Conservation (phyloP, 2,888 invertebrate genomes). For the Heliconius cydno region DNA sequence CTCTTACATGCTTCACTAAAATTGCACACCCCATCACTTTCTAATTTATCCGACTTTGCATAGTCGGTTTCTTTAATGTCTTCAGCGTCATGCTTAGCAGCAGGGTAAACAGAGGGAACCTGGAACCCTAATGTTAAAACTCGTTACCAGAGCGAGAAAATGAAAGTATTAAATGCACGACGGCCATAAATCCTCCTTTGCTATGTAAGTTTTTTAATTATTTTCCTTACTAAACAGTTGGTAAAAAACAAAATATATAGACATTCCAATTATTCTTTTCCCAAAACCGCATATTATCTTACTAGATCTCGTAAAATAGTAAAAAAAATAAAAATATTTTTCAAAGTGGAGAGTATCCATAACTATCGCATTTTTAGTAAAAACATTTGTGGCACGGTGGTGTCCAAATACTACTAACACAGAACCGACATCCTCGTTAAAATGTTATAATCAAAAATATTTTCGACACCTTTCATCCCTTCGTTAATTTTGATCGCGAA, state of each 20-base stretch:
- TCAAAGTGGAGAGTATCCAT: too few relatives aligned
- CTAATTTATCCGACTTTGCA: neutral
- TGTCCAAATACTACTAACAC: neutral
- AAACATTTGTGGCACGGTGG: neutral
- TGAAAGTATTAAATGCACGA: too few relatives aligned
- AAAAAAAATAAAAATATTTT: too few relatives aligned
- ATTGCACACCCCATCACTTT: neutral
- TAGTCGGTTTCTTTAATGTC: too few relatives aligned
- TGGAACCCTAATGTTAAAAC: neutral
- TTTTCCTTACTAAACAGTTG: too few relatives aligned
- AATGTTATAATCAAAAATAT: neutral
- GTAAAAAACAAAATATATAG: too few relatives aligned
- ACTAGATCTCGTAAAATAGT: too few relatives aligned
- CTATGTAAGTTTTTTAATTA: too few relatives aligned
- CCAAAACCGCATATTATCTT: too few relatives aligned
- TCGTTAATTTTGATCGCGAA: slow-evolving; percentile 12
- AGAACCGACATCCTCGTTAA: neutral
- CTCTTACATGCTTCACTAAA: neutral
- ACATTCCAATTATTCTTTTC: too few relatives aligned
- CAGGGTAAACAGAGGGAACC: neutral
- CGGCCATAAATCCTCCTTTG: too few relatives aligned
- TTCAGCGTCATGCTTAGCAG: neutral
- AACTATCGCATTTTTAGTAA: neutral
- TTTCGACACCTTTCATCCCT: slow-evolving; percentile 9
- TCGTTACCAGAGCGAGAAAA: neutral